These are phyloP conservation scores for Oenanthe oenanthe DNA, from an alignment of 2,113 vertebrate genomes.

Conservation along the genomic window DNA sequence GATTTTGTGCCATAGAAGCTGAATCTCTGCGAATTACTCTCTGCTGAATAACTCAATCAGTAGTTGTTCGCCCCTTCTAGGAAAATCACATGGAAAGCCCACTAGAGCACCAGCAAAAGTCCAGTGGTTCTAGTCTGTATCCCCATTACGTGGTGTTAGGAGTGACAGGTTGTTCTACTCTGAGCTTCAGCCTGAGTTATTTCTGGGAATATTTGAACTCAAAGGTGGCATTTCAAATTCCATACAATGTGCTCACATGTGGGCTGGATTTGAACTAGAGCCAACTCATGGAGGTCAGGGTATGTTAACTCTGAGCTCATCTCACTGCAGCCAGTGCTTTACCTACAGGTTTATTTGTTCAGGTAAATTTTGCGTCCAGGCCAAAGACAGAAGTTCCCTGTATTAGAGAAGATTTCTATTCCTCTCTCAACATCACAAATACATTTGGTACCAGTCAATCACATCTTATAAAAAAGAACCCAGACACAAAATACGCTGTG, in stretches of 20 bases:
- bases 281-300: fast-evolving
- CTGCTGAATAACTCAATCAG: neutral
- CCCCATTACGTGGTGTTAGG: fast-evolving
- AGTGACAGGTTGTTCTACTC: neutral
- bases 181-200: neutral
- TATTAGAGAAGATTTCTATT: neutral
- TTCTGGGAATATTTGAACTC: neutral
- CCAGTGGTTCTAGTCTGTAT: neutral
- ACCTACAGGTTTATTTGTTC: neutral
- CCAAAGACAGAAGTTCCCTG: neutral
- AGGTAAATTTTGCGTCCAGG: neutral
- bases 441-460: neutral
- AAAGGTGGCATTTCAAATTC: neutral
- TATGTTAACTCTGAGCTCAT: neutral
- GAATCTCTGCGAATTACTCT: neutral
- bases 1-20: fast-evolving
- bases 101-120: neutral
- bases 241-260: fast-evolving
- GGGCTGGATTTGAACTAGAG: neutral
- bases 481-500: neutral
- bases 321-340: neutral
- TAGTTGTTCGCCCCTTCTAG: neutral
- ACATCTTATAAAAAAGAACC: neutral
- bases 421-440: neutral
- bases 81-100: neutral